Base-by-base conservation (phyloP, 2,888 invertebrate species). In the Diarsia dahlii region DNA sequence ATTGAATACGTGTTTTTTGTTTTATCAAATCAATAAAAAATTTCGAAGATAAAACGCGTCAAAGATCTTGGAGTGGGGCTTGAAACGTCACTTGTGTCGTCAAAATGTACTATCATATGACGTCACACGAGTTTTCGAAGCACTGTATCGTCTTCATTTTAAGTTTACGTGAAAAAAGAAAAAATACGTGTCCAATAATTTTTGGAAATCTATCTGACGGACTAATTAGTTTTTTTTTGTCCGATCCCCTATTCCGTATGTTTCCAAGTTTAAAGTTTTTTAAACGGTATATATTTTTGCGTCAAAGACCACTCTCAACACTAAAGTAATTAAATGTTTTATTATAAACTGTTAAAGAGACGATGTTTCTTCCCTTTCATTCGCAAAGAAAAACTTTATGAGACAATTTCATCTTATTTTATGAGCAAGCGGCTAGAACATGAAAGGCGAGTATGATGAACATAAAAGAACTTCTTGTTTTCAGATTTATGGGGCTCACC, bases 261-360 rank as follows among this genome's bases (percentile, higher is more conserved):
- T 73, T 73, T 68, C 13, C 10, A 69, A 45, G 6, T 4, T 15
- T 23, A 28, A 48, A 20, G 23, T 45, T 12, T 39, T 60, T 5
- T 39, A 39, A 73, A 69, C 58, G 28, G 48, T 60, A 23, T 62
- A 39, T 62, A 39, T 9, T 34, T 60, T 60, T 52, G 15, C n/a
- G 10, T 39, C 15, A 52, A 69, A 20, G 2, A 62, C 45, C 15
- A 50, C 10, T 60, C 10, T 10, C 2, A 74, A 60, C 20, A 58
- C 9, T 58, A 20, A 13, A 67, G 23, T 58, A 71, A 56, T 71
- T 48, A 48, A 71, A 50, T 18, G 48, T 20, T 54, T 39, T 48
- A 70, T 63, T 64, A n/a, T 15, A 64, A 54, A 34, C 23, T 18
- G 13, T 34, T 28, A 12, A 74, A 20, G 34, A 23, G 8, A 13